Base-by-base conservation (phyloP, 2,797 vertebrate genomes). In the Heliangelus exortis region DNA sequence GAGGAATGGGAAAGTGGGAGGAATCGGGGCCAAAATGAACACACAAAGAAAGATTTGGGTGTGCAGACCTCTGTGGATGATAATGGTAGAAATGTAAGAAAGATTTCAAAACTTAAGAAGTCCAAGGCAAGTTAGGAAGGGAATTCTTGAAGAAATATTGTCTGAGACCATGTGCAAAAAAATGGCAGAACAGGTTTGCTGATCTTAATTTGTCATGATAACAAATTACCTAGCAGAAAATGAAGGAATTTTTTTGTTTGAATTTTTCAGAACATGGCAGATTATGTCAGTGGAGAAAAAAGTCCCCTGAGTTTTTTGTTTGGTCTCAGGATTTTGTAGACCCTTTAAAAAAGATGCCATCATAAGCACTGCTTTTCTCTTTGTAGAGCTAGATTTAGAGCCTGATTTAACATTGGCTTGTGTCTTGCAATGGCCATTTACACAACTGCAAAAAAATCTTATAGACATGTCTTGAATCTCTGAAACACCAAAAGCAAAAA, bases 11-110 rank as follows among this genome's bases (percentile, higher is more conserved):
- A 5, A 75, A 53, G 5, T 14, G 5, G 8, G 15, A 10, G 5
- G 0, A 23, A 25, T 15, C 2, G 1, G 13, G 3, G 11, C 9
- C 22, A 62, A 61, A 73, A 33, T 9, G 2, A 71, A 25, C 7
- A 53, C 5, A 10, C 4, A 36, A 33, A 33, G 19, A 45, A 29
- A 36, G 6, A 29, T 2, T 4, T 10, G 1, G 2, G 2, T 75
- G 18, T 34, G 34, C 29, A 79, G 15, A 41, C 15, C 25, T 57
- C 13, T 15, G 21, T 2, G 68, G 1, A 4, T 29, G 3, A 28
- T 34, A 63, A 36, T 14, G 9, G 17, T 15, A 57, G 12, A 55
- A 34, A 2, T 17, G 3, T 36, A 8, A 39, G 36, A 61, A 65
- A 1, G 2, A 6, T 33, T 90, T 68, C 6, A 50, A 67, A 74